Base-by-base conservation (phyloP, 2,888 invertebrate genomes). In the Boloria selene region DNA sequence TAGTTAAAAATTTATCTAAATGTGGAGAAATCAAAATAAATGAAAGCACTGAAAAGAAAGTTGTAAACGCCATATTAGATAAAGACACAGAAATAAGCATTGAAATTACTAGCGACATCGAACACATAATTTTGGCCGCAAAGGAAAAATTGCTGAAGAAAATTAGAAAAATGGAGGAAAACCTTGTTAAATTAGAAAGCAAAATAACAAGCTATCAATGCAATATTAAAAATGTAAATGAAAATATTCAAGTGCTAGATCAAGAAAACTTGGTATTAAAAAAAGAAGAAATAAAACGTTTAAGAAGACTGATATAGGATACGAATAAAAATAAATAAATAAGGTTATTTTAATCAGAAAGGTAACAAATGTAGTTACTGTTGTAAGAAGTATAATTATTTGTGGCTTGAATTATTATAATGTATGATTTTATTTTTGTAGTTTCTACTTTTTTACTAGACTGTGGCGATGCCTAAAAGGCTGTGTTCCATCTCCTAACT, bases 271-370 rank as follows among this genome's bases (percentile, higher is more conserved):
- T 88, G 49, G 10, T 72, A 0, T 64, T 71, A 2, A 90, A 85
- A 69, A 82, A 76, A 68, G 79, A 80, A 64, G 87, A 90, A 75
- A 74, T 92, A 4, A 75, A 81, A 58, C 78, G 79, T 56, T 75
- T 91, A 45, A 79, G 84, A 79, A 88, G 83, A 80, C 80, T 89
- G 78, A 79, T 84, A 10, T 67, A 68, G 38, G 53, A n/a, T 66
- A 45, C 45, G 38, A 14, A n/a, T n/a, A n/a, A 45, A 14, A 17
- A 22, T 18, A 13, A 42, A 42, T 13, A 7, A 45, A 7, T 47
- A 18, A 38, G 10, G 10, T 38, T 38, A 38, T 38, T 38, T 38
- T 38, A 38, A 38, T 38, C 2, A 38, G 31, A 38, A 38, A 38
- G 2, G 6, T 10, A 10, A 10, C 31, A 10, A 38, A 2, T 22